Evolutionary conservation across 2,113 vertebrate species (phyloP), one percentile per base, ranked within the genome.

Genomic region (Tetraodon nigroviridis): DNA sequence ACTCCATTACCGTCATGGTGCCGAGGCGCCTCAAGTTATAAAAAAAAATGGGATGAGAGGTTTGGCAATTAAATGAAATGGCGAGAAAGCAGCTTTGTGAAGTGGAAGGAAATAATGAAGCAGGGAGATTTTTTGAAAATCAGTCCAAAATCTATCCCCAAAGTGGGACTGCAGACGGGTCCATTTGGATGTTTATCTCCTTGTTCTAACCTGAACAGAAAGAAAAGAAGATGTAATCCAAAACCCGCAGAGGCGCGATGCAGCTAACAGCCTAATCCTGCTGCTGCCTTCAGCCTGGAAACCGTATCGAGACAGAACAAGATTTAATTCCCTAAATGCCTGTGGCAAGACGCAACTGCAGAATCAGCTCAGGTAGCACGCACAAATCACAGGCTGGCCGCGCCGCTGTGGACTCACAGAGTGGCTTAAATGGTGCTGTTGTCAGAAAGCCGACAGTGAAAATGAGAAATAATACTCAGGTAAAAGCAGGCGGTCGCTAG

Each of bases 41-140:
- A 68, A 48, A 73, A 68, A 48, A 58, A 61, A 72, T 55, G 0
- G n/a, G 58, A 58, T 13, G 62, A 75, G 61, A 62, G 67, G 71
- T 64, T 10, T 49, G 0, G 58, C 49, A 77, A 71, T 71, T 71
- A 79, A 61, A 19, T 53, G 11, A 8, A 76, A 47, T 49, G 0
- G 7, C 1, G 48, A 52, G 56, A 47, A 56, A 54, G 63, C 51
- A 58, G 75, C 58, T 65, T 62, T 76, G 40, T 4, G 0, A 22
- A 19, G 27, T 58, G 55, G 53, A 27, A 27, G 49, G 3, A 3
- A 45, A 24, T 46, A 17, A 62, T 22, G 12, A 64, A 59, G 14
- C 7, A 8, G 13, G 22, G 45, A 8, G 46, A n/a, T 59, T 45
- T 64, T 27, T 14, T 4, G 1, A 8, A 22, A 45, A 58, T 17